Evolutionary conservation across 2,888 invertebrate genomes (phyloP), one percentile per base, ranked within the genome.

Genomic region (Temnothorax ravouxi): DNA sequence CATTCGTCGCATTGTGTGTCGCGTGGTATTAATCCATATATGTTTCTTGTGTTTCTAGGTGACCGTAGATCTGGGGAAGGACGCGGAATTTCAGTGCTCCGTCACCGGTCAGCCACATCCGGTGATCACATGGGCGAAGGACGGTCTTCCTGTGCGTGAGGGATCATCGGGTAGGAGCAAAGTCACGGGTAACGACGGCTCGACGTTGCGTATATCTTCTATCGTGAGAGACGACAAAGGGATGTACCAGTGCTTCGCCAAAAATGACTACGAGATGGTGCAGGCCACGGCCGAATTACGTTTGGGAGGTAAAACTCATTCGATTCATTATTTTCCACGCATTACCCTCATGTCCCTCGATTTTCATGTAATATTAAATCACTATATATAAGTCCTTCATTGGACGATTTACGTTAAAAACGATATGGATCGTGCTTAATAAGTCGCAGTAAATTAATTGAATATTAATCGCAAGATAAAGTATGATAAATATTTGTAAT

Each of bases 241-340:
- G 61, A 97, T 98, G 96, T 99, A 98, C 95, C 99, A 99, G 93
- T 99, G 99, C 94, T 97, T 98, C 91, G 98, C 97, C 8, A 97
- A 97, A 92, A 98, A 98, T 92, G 97, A 97, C 89, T 97, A 97
- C 95, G 98, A 98, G 93, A 97, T 98, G 95, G 97, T 97, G 21
- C 98, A 98, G 94, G 98, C 97, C 13, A 96, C 97, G 0, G 97
- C 98, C 1, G 98, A 98, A 94, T 96, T 98, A 71, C 96, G 97
- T 91, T 96, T 98, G 92, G 98, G 98, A 89, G 97, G 98, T 98
- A 95, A 96, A 80, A 52, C n/a, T 50, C 50, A 18, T 69, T 56
- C 13, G 13, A 9, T 50, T 64, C 38, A 21, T 9, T 34, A 8
- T 54, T 61, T 25, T 34, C n/a, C n/a, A n/a, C 3, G 25, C 29